These are phyloP conservation scores for Hybos culiciformis DNA, from an alignment of 2,888 invertebrate species.

Conservation along the genomic window DNA sequence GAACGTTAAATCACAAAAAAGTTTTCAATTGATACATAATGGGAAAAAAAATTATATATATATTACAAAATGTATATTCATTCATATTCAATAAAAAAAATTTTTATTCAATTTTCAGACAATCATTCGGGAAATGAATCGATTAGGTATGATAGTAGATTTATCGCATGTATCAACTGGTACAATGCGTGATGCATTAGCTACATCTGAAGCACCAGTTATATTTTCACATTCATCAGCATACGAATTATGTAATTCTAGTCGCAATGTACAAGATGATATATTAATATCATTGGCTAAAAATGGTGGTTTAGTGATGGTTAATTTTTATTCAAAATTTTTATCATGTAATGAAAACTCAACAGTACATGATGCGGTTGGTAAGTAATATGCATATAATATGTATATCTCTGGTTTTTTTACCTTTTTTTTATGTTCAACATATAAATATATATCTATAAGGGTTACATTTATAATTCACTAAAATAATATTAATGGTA, in stretches of 20 bases:
- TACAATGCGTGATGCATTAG: constrained; percentile 68
- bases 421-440: too few relatives aligned
- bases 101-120: constrained; percentile 39
- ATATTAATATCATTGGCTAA: constrained; percentile 56
- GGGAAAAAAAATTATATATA: not conserved
- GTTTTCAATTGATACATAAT: not conserved
- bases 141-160: constrained; percentile 78
- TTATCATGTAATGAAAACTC: constrained; percentile 61
- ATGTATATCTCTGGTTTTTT: too few relatives aligned
- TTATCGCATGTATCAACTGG: constrained; percentile 65
- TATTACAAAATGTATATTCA: not conserved
- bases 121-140: constrained; percentile 77
- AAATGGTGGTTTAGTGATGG: constrained; percentile 75
- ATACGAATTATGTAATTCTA: constrained; percentile 64
- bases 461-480: too few relatives aligned
- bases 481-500: not conserved
- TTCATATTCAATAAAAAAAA: not conserved
- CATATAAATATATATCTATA: too few relatives aligned
- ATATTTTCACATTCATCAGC: constrained; percentile 79
- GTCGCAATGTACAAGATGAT: constrained; percentile 68
- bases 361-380: constrained; percentile 65
- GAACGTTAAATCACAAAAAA: not conserved
- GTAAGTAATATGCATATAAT: too few relatives aligned
- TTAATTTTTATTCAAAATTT: constrained; percentile 70
- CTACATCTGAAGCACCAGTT: constrained; percentile 65